phyloP scores from a whole-genome alignment of 2,113 vertebrate species.

The Chaetorhynchus papuensis region DNA sequence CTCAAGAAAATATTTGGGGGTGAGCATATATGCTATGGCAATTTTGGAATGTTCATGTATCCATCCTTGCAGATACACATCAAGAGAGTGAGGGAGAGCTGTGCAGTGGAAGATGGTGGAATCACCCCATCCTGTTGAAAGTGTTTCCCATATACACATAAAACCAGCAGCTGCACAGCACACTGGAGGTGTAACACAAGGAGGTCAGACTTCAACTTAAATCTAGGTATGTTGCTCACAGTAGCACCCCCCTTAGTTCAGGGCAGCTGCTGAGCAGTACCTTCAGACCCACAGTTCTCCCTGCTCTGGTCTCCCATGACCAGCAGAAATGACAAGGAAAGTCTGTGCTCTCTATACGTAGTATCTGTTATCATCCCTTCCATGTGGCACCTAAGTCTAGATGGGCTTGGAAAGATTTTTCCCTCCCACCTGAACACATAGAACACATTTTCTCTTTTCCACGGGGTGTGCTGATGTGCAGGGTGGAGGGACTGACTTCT shows the following conservation, averaged over 20 bases:
- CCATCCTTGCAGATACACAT: background rate
- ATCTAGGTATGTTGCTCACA: accelerated
- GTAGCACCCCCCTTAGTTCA: background rate
- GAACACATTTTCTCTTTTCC: background rate
- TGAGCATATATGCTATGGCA: background rate
- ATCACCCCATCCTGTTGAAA: background rate
- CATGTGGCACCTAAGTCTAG: background rate
- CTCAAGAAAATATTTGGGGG: background rate
- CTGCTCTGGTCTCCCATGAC: background rate
- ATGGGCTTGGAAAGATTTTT: background rate
- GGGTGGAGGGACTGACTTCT: background rate
- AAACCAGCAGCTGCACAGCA: background rate
- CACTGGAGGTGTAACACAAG: background rate
- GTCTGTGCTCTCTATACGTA: background rate
- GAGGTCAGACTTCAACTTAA: background rate
- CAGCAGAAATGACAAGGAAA: background rate
- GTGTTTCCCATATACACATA: background rate
- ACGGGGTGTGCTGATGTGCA: background rate
- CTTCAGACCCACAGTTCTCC: background rate
- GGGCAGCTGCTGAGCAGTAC: background rate
- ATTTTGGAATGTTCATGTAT: background rate
- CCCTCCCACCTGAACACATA: background rate
- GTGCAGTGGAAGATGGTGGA: background rate
- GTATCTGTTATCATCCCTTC: background rate
- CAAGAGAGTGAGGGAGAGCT: background rate